These are phyloP conservation scores for Aeoliscus strigatus DNA, from an alignment of 2,797 vertebrate genomes.

Conservation along the genomic window DNA sequence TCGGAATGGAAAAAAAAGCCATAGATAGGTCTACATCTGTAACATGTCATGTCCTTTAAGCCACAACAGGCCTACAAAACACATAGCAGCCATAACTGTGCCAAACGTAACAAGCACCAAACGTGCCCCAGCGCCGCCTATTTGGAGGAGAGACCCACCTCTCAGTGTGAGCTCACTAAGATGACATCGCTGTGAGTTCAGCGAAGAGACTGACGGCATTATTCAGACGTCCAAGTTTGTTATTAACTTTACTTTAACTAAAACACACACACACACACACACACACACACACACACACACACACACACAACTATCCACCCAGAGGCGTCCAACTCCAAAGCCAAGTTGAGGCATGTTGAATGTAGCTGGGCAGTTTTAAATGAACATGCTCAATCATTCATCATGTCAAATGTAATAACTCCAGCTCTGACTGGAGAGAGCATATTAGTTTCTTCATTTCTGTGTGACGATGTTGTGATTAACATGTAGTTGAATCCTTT, in stretches of 20 bases:
- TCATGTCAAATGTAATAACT: slow-evolving; percentile 15
- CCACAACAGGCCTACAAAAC: too few relatives aligned
- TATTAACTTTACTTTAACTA: too few relatives aligned
- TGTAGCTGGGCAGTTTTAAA: slow-evolving; percentile 9
- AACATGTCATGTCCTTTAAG: too few relatives aligned
- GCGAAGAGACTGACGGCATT: slow-evolving; percentile 1
- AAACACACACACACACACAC: too few relatives aligned
- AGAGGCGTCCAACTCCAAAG: slow-evolving; percentile 5
- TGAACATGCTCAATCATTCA: background rate
- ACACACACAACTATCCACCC: too few relatives aligned
- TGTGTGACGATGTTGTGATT: slow-evolving; percentile 2
- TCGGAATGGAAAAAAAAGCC: background rate
- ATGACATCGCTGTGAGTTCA: slow-evolving; percentile 1
- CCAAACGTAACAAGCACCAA: too few relatives aligned
- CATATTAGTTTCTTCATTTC: slow-evolving; percentile 19
- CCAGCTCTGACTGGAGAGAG: slow-evolving; percentile 4
- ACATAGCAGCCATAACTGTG: too few relatives aligned
- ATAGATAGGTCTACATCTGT: too few relatives aligned
- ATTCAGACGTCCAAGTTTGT: background rate
- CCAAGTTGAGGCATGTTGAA: slow-evolving; percentile 12
- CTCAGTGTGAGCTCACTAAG: background rate
- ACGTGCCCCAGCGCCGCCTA: too few relatives aligned
- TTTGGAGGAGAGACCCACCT: background rate
- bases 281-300: too few relatives aligned
- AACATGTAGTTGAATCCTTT: background rate